A percentile compares a stretch with the other conserved stretches of the same genome.
phyloP scores from a whole-genome alignment of 2,797 vertebrate species.

The Mus spretus region DNA sequence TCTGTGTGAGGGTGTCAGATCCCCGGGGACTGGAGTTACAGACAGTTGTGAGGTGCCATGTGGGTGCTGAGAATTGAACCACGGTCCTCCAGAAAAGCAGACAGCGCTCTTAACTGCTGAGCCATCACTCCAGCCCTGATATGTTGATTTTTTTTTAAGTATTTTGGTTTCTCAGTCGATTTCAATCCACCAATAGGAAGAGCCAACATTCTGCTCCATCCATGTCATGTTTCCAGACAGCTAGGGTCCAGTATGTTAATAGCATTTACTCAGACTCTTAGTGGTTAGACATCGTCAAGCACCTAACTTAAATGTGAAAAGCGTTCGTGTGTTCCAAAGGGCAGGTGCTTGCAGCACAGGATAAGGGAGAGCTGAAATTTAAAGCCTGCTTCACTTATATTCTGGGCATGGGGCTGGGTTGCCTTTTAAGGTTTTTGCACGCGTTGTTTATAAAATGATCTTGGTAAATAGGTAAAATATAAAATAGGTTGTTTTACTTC shows the following conservation, averaged over 20 bases:
- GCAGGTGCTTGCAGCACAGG: too few species aligned
- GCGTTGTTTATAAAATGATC: not conserved
- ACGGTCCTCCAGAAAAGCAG: not conserved
- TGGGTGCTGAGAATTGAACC: not conserved
- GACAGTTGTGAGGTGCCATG: not conserved
- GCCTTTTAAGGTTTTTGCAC: not conserved
- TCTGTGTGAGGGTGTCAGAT: not conserved
- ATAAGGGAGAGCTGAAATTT: not conserved
- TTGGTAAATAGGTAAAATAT: not conserved
- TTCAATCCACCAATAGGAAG: not conserved
- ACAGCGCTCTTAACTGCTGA: not conserved
- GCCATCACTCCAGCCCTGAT: not conserved
- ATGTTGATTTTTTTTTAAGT: not conserved
- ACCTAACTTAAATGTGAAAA: not conserved
- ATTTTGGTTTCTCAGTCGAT: not conserved
- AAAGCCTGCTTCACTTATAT: too few species aligned
- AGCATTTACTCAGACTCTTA: not conserved
- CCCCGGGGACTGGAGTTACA: not conserved
- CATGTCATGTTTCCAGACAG: not conserved
- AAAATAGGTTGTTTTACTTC: not conserved
- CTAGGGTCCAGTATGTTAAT: not conserved
- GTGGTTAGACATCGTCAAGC: fast-evolving
- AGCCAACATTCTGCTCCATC: not conserved
- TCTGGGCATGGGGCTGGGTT: not conserved
- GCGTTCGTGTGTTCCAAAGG: not conserved